Percentiles rank a stretch among this genome's conserved stretches.
Evolutionary conservation across 2,113 vertebrate species (phyloP).

Genomic region (Bagarius yarrelli): DNA sequence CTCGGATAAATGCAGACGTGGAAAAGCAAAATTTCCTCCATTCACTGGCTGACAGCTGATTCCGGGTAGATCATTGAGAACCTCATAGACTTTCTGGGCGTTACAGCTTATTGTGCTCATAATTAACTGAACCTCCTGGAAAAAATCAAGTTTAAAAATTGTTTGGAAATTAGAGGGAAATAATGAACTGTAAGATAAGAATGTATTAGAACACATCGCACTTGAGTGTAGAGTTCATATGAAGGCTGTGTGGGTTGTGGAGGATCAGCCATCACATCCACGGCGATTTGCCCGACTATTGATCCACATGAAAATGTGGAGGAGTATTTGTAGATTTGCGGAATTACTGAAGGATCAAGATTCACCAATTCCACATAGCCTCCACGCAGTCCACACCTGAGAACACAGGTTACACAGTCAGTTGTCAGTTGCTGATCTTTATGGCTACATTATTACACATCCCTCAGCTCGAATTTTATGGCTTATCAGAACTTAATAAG

Average conservation of each 20-base stretch:
- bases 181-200: neutral
- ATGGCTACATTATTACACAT: no score
- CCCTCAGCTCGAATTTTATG: no score
- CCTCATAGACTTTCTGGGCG: conserved; percentile 39
- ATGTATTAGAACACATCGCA: conserved; percentile 25
- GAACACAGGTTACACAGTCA: neutral
- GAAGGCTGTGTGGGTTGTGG: conserved; percentile 70
- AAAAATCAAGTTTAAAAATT: neutral
- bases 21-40: conserved; percentile 64
- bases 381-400: conserved; percentile 70
- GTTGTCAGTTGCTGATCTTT: no score
- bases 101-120: conserved; percentile 51
- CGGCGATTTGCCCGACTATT: conserved; percentile 62
- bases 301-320: neutral
- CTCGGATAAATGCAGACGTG: conserved; percentile 60
- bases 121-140: conserved; percentile 63
- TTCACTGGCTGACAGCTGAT: conserved; percentile 61
- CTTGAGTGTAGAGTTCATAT: conserved; percentile 56
- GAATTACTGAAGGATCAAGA: conserved; percentile 59
- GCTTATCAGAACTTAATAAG: no score
- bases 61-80: conserved; percentile 58
- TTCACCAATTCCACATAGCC: conserved; percentile 77
- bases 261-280: conserved; percentile 69
- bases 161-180: neutral
- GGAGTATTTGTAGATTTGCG: conserved; percentile 32